phyloP scores from a whole-genome alignment of 2,888 invertebrate species.

The Plagodis dolabraria region DNA sequence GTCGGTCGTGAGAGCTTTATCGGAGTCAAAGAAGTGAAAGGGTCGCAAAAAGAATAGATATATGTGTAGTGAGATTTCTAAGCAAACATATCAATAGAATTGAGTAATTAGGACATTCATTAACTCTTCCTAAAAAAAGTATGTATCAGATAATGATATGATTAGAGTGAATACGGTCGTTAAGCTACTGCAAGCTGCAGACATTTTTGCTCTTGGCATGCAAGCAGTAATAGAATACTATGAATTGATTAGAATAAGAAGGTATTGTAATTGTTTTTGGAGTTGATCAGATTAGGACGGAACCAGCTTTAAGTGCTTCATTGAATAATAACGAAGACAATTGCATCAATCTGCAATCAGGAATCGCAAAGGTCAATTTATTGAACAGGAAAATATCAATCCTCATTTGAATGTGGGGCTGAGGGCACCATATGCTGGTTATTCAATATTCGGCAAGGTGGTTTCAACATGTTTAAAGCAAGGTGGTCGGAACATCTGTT shows the following conservation, averaged over 20 bases:
- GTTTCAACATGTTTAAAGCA: slow-evolving; percentile 42
- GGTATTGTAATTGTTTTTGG: slow-evolving; percentile 37
- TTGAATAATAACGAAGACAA: slow-evolving; percentile 48
- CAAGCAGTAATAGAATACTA: slow-evolving; percentile 6
- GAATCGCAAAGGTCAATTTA: slow-evolving; percentile 25
- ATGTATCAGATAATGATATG: too few species aligned
- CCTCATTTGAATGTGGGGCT: slow-evolving; percentile 32
- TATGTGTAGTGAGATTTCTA: slow-evolving; percentile 21
- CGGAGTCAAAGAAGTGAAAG: slow-evolving; percentile 42
- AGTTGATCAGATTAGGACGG: slow-evolving; percentile 37
- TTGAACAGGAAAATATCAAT: slow-evolving; percentile 19
- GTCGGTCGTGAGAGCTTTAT: slow-evolving; percentile 41
- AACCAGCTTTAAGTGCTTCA: slow-evolving; percentile 35
- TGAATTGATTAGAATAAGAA: slow-evolving; percentile 4
- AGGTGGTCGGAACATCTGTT: slow-evolving; percentile 73
- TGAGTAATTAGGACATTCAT: not conserved
- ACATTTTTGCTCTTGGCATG: not conserved
- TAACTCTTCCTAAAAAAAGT: too few species aligned
- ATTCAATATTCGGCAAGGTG: slow-evolving; percentile 65
- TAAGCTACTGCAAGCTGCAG: too few species aligned
- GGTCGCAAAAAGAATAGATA: slow-evolving; percentile 26
- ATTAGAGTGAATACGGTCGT: too few species aligned
- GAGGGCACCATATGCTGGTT: slow-evolving; percentile 39
- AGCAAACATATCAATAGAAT: not conserved
- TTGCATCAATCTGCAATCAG: slow-evolving; percentile 34